Evolutionary conservation across 2,113 vertebrate genomes (phyloP), one percentile per base, ranked within the genome.

Genomic region (Jacana jacana): DNA sequence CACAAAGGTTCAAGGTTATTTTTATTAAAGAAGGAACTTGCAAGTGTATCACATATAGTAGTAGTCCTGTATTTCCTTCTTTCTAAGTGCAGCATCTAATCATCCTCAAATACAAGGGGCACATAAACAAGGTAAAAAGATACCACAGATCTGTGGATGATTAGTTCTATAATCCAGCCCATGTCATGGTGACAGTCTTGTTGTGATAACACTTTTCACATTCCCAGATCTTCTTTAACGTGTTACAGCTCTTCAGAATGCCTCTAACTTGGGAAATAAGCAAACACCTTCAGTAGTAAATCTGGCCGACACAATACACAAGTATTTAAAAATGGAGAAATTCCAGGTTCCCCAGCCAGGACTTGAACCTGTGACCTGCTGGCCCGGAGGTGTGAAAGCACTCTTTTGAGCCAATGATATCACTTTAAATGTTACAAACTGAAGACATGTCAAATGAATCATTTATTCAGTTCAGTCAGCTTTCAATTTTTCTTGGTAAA

Each of bases 381-480:
- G 92, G 95, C 97, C 97, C 76, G 65, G 91, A 97, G 81, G 98
- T 97, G 97, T 97, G 96, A 98, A 97, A 97, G 96, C 86, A 82
- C 46, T 85, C 76, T 88, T 85, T 25, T 1, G 40, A 97, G 98
- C 98, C 98, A 98, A 96, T 72, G 94, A 89, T 96, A 97, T 73
- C 95, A 96, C 93, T 97, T 93, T 65, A 92, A 97, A 77, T 87
- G 91, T 94, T 97, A 65, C 49, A 85, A 91, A 88, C 91, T 88
- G 89, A 97, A 91, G 96, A 97, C 89, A 96, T 92, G 95, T 85
- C 65, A 96, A 89, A 88, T 64, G 30, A 97, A 97, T 97, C 80
- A 97, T 94, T 97, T 93, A 95, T 84, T 91, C 42, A 80, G 76
- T 93, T 97, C 83, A 94, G 90, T 96, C 90, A 84, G 81, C 94